Evolutionary conservation across 2,113 vertebrate species (phyloP).

Genomic region (Perca schrenkii): DNA sequence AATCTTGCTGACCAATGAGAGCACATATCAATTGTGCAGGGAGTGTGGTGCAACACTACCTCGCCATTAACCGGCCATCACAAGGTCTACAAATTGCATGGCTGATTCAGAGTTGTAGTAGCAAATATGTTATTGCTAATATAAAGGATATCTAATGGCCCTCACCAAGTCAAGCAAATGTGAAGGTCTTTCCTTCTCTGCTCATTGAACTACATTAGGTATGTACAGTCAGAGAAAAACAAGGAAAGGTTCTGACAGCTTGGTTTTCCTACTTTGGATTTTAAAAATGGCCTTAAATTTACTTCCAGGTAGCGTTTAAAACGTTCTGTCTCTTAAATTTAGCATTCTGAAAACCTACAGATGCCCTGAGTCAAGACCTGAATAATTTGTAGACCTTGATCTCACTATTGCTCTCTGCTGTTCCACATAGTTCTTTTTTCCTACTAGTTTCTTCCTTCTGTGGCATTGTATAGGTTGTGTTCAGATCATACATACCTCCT

Average conservation of each 20-base stretch:
- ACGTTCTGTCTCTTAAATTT: slow-evolving; percentile 6
- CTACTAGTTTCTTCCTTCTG: slow-evolving; percentile 20
- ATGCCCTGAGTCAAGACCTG: slow-evolving; percentile 38
- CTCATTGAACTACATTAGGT: background rate
- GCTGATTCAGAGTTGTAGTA: slow-evolving; percentile 36
- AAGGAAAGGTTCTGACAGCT: slow-evolving; percentile 20
- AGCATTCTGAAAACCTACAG: slow-evolving; percentile 29
- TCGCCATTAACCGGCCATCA: background rate
- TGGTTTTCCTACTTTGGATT: slow-evolving; percentile 22
- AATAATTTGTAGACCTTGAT: slow-evolving; percentile 66
- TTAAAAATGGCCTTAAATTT: slow-evolving; percentile 32
- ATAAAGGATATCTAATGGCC: background rate
- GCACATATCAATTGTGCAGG: background rate
- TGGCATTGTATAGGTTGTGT: slow-evolving; percentile 59
- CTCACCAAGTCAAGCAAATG: background rate
- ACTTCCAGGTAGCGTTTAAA: slow-evolving; percentile 31
- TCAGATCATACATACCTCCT: slow-evolving; percentile 98
- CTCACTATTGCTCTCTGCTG: background rate
- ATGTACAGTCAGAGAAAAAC: background rate
- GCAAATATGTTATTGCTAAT: slow-evolving; percentile 11
- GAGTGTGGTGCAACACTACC: slow-evolving; percentile 7
- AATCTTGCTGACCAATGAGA: slow-evolving; percentile 41
- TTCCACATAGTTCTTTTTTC: slow-evolving; percentile 12
- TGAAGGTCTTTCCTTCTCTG: background rate
- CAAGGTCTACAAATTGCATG: slow-evolving; percentile 53